These are phyloP conservation scores for Tiphia femorata DNA, from an alignment of 2,888 invertebrate genomes.

Conservation along the genomic window DNA sequence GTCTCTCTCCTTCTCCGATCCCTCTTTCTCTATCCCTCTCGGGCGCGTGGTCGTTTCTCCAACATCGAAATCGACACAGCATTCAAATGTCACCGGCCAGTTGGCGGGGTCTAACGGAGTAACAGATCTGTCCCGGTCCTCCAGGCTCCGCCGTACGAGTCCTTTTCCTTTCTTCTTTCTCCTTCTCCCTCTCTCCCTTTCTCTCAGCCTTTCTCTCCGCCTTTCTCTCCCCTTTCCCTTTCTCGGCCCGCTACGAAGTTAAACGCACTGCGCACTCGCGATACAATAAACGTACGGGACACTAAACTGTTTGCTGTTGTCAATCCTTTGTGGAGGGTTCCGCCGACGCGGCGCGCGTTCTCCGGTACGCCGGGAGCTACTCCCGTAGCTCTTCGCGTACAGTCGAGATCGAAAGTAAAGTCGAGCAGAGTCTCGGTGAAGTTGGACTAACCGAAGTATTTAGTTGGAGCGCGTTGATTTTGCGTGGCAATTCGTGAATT, in stretches of 20 bases:
- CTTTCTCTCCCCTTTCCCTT: slow-evolving; percentile 26
- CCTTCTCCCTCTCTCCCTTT: slow-evolving; percentile 23
- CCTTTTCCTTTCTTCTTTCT: slow-evolving; percentile 20
- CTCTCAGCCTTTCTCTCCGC: slow-evolving; percentile 25
- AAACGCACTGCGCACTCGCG: slow-evolving; percentile 57
- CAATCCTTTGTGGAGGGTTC: slow-evolving; percentile 54
- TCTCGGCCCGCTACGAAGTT: slow-evolving; percentile 38
- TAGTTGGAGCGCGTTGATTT: too few relatives aligned
- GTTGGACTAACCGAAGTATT: too few relatives aligned
- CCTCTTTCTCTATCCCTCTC: not conserved
- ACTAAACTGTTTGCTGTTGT: slow-evolving; percentile 68
- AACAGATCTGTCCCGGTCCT: slow-evolving; percentile 62
- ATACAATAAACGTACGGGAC: slow-evolving; percentile 66
- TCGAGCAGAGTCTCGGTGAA: too few relatives aligned
- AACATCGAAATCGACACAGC: slow-evolving; percentile 51
- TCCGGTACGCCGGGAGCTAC: too few relatives aligned
- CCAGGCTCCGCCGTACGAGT: slow-evolving; percentile 21
- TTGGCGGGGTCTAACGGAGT: slow-evolving; percentile 60
- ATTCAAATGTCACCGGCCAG: slow-evolving; percentile 65
- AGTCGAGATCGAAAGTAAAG: slow-evolving; percentile 22
- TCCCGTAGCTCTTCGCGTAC: slow-evolving; percentile 16
- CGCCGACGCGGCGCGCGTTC: slow-evolving; percentile 19
- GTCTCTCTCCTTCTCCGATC: too few relatives aligned
- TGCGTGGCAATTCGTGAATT: too few relatives aligned
- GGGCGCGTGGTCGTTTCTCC: slow-evolving; percentile 10